A percentile compares a stretch with the other conserved stretches of the same genome.
Evolutionary conservation across 2,113 vertebrate species (phyloP).

Genomic region (Zosterops lateralis): DNA sequence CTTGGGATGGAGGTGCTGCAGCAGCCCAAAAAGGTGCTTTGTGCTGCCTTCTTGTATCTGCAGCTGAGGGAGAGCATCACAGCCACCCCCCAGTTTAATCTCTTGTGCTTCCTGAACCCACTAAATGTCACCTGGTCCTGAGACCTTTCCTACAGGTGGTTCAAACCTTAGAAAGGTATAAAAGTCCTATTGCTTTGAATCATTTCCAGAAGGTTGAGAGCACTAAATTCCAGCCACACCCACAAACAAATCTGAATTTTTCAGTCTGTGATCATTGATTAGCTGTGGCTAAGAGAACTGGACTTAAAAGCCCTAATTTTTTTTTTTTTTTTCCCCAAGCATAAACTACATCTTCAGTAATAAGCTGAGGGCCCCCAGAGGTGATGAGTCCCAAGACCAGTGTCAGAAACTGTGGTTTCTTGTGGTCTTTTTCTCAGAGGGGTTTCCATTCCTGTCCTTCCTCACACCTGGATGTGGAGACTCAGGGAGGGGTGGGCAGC

Average conservation of each 20-base stretch:
- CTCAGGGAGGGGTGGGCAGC: neutral
- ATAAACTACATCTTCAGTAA: neutral
- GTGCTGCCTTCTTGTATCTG: neutral
- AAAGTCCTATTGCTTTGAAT: neutral
- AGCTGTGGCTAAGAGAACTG: neutral
- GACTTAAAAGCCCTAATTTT: neutral
- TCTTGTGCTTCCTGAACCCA: neutral
- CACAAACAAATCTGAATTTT: neutral
- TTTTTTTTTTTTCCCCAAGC: neutral
- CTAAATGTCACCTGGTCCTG: neutral
- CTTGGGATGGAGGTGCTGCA: neutral
- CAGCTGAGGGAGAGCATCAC: fast-evolving
- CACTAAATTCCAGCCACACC: neutral
- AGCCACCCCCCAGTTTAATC: neutral
- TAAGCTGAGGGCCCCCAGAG: neutral
- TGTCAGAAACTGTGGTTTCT: neutral
- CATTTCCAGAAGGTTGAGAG: neutral
- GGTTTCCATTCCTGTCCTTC: neutral
- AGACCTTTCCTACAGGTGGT: neutral
- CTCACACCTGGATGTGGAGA: neutral
- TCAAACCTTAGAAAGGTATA: neutral
- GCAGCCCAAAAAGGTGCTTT: neutral
- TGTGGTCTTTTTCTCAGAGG: neutral
- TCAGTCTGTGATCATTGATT: fast-evolving
- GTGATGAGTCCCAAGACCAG: neutral